Evolutionary conservation across 2,888 invertebrate genomes (phyloP).

Genomic region (Spialia ferax): DNA sequence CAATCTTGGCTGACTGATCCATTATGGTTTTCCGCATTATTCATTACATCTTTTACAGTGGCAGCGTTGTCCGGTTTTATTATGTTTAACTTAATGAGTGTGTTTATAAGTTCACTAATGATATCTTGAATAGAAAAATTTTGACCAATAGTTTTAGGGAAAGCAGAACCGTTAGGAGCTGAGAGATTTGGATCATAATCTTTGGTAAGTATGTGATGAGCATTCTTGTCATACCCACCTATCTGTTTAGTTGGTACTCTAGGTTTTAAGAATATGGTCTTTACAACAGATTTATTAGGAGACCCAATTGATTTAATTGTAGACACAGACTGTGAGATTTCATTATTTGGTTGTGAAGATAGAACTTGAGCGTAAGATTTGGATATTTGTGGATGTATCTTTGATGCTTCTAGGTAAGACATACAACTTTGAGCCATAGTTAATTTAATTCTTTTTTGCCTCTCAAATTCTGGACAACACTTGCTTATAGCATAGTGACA

Average conservation of each 20-base stretch:
- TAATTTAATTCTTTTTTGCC: constrained; percentile 39
- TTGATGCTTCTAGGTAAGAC: constrained; percentile 27
- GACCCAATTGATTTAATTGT: neutral
- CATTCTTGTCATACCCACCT: constrained; percentile 15
- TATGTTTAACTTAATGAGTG: constrained; percentile 9
- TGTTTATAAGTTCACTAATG: constrained; percentile 7
- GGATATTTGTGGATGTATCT: constrained; percentile 9
- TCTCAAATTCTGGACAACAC: constrained; percentile 34
- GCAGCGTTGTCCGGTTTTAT: constrained; percentile 31
- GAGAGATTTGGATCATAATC: constrained; percentile 16
- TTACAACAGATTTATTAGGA: neutral
- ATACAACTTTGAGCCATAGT: constrained; percentile 36
- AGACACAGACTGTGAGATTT: constrained; percentile 4
- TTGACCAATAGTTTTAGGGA: neutral
- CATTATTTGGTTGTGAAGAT: neutral
- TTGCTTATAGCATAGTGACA: constrained; percentile 24
- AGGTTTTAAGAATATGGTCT: constrained; percentile 17
- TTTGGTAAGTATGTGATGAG: constrained; percentile 6
- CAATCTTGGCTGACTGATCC: constrained; percentile 7
- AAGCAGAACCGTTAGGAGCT: constrained; percentile 11
- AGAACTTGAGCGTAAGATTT: constrained; percentile 20
- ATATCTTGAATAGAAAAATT: neutral
- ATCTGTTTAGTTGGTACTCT: neutral
- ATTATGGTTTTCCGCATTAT: constrained; percentile 10
- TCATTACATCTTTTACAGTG: neutral